Evolutionary conservation across 2,888 invertebrate genomes (phyloP), one percentile per base, ranked within the genome.

Genomic region (Shargacucullia verbasci): DNA sequence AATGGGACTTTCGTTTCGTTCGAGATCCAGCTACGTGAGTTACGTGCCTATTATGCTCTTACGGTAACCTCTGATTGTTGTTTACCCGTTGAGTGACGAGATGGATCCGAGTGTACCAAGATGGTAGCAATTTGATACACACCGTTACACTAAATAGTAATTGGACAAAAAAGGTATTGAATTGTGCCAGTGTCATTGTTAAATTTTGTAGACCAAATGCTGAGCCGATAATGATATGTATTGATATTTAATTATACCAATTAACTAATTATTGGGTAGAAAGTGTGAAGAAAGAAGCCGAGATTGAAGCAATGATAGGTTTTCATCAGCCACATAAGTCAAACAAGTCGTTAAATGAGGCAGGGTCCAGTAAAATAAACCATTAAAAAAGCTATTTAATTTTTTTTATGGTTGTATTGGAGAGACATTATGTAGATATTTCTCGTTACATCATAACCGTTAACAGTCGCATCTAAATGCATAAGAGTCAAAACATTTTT

Each of bases 61-160:
- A 73, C 73, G 70, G 78, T 78, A 75, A 72, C 74, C 58, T 53
- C 50, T 70, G 67, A 76, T 73, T 73, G 66, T 65, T 64, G 66
- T 74, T 76, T 78, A 76, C 78, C 70, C 7, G 29, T 1, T 84
- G 85, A 84, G 9, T 84, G 86, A 84, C 84, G 85, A 84, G 82
- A 55, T 66, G 72, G 62, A 65, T 12, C 4, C 49, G 55, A 49
- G 60, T 43, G 49, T 20, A 20, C 20, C 20, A 20, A 20, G 7
- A 76, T 75, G 54, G 55, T 13, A 55, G 62, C 58, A 47, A 73
- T 73, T 62, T 56, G 63, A 54, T 46, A 44, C 49, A 70, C 76
- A 83, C 85, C 83, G 85, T 86, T 86, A 83, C 70, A 62, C 62
- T 75, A 77, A 78, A 72, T 76, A 78, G 75, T 80, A 70, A 84